phyloP scores from a whole-genome alignment of 2,888 invertebrate genomes.

The Encarsia formosa region DNA sequence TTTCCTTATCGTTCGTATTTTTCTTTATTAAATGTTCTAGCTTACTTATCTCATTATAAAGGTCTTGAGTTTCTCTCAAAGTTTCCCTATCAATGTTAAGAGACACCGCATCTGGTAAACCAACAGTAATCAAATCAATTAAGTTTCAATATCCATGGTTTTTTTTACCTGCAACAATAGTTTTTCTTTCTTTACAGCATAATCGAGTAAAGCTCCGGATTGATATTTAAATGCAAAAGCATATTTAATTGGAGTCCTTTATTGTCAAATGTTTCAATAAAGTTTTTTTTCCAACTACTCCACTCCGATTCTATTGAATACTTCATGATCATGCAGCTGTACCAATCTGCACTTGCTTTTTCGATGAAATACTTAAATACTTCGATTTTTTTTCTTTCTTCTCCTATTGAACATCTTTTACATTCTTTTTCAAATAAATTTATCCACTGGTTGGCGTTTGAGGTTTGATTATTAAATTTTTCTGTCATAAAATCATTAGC shows the following conservation, averaged over 20 bases:
- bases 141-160: no score
- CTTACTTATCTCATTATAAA: no score
- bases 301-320: conserved; percentile 24
- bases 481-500: no score
- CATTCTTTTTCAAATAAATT: conserved; percentile 28
- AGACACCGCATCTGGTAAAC: conserved; percentile 29
- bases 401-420: conserved; percentile 20
- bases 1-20: conserved; percentile 17
- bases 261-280: conserved; percentile 29
- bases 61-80: no score
- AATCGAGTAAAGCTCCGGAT: conserved; percentile 32
- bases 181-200: conserved; percentile 31
- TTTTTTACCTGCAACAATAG: conserved; percentile 22
- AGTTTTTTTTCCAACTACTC: no score
- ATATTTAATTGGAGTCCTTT: conserved; percentile 23
- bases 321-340: no score
- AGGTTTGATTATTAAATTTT: conserved; percentile 27
- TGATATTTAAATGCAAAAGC: conserved; percentile 31
- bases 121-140: conserved; percentile 31
- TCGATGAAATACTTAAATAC: conserved; percentile 23
- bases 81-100: conserved; percentile 15
- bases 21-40: conserved; percentile 20
- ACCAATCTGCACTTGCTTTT: no score
- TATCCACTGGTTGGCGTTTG: conserved; percentile 27
- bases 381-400: conserved; percentile 28